Base-by-base conservation (phyloP, 2,888 invertebrate species). In the Melitaea athalia region DNA sequence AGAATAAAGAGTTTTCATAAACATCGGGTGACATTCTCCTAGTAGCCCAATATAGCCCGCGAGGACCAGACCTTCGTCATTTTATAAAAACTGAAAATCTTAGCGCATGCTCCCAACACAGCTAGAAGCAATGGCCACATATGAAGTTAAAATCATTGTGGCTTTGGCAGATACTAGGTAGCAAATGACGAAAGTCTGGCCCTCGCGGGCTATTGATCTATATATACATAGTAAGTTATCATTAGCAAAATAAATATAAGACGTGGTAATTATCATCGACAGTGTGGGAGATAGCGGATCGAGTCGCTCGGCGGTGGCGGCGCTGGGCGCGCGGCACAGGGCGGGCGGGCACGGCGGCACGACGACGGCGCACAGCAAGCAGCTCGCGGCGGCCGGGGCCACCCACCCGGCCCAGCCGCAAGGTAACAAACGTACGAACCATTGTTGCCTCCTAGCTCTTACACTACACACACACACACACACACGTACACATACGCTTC, bases 291-390 rank as follows among this genome's bases (percentile, higher is more conserved):
- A 93, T 89, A 89, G 80, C 81, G 86, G 78, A 84, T 77, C 83
- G 83, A 76, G 71, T 72, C 72, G 74, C 68, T 75, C 70, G 73
- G 76, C 75, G 75, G 75, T 72, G 78, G 75, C 81, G 79, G 83
- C 82, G 78, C 79, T 68, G 81, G 81, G 86, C 88, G 85, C 87
- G 88, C 85, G 86, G 89, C 91, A 74, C 71, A 74, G 91, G 91
- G 81, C 92, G 87, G 79, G 85, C 88, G 85, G 87, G 76, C 86
- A 87, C 78, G 87, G 90, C 89, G 88, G 87, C 89, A 94, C 95
- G 92, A 96, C 96, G 95, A 95, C 96, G 94, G 95, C 96, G 86
- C 96, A 96, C 93, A 95, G 95, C 93, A 96, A 96, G 92, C 95
- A 95, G 93, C 95, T 95, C 92, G 95, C 95, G 93, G 97, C 97